Conservation (phyloP, 2,113 vertebrate species). For the Anoura caudifer region DNA sequence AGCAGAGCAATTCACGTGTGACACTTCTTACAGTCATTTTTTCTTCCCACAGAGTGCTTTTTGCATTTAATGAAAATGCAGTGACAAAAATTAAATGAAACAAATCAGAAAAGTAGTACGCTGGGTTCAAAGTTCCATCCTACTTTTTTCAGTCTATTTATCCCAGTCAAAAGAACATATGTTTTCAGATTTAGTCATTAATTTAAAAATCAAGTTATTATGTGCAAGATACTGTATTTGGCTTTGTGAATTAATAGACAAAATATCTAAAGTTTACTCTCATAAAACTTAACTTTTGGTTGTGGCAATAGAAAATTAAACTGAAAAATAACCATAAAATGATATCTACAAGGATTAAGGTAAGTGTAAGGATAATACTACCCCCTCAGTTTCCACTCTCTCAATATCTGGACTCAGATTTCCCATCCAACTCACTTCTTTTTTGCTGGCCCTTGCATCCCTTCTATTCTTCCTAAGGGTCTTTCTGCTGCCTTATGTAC, state of each 20-base stretch:
- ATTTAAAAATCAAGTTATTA: neutral
- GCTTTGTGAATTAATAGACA: neutral
- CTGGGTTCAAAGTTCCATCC: neutral
- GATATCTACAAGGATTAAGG: neutral
- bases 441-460: neutral
- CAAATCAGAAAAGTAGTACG: neutral
- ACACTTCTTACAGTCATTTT: neutral
- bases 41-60: neutral
- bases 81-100: neutral
- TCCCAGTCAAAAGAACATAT: neutral
- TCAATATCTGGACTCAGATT: neutral
- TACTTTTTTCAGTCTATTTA: neutral
- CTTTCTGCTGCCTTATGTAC: neutral
- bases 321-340: neutral
- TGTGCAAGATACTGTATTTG: neutral
- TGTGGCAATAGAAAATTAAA: neutral
- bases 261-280: neutral
- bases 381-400: neutral
- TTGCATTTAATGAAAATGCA: neutral
- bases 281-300: neutral
- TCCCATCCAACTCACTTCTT: neutral
- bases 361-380: neutral
- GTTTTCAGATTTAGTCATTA: neutral
- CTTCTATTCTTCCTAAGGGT: neutral
- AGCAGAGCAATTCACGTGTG: neutral